Base-by-base conservation (phyloP, 2,797 vertebrate genomes). In the Taenioides sp. region DNA sequence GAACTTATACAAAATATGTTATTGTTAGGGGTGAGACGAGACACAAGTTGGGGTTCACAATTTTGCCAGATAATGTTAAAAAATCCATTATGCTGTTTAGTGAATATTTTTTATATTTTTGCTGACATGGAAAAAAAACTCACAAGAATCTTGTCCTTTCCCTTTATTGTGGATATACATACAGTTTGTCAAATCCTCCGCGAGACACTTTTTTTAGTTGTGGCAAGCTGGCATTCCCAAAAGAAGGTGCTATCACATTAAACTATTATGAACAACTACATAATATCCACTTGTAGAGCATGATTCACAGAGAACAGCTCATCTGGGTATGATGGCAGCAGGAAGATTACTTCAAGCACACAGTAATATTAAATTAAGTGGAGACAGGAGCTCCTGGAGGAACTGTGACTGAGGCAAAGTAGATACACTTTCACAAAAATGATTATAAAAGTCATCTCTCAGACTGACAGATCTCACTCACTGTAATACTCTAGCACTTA, bases 391-490 rank as follows among this genome's bases (percentile, higher is more conserved):
- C n/a, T 58, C 34, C 47, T 49, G 78, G 0, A 65, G 52, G 62
- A 64, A n/a, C 12, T 58, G 22, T 58, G 22, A 16, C 16, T 25
- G 11, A 65, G 12, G 50, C 23, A 63, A 71, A 61, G 57, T 59
- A 37, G 58, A 67, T 50, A 77, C 72, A 49, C 64, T 55, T 11
- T 54, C 59, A 61, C 52, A 34, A 47, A 27, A 69, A 65, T 10
- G 27, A 55, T 78, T 78, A 80, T 75, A 72, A 73, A 84, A 78
- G 28, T 60, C 61, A 77, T 77, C 23, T 75, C 25, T 75, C 70
- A 75, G 43, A 78, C 59, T 67, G 54, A 76, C 37, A 25, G 14
- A 7, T 47, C 40, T 65, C 22, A 65, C 63, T 65, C 3, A 10
- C 4, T n/a, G 2, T 22, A 65, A 66, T 31, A 17, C 7, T n/a